Evolutionary conservation across 2,113 vertebrate species (phyloP), one percentile per base, ranked within the genome.

Genomic region (Pseudorectes ferrugineus): DNA sequence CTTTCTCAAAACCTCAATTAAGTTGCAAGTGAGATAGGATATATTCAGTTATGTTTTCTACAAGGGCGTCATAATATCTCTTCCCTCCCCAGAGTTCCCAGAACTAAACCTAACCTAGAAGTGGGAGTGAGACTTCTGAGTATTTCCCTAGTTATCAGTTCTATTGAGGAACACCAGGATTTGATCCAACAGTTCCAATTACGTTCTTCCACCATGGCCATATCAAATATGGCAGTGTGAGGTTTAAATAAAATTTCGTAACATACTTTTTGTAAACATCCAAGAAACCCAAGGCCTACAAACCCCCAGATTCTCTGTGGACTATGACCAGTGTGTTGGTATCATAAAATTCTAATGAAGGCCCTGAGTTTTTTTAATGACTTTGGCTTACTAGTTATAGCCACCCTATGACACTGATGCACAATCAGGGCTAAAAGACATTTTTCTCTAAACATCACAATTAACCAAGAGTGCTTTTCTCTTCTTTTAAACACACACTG

Each of bases 371-470:
- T 45, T n/a, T 55, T 52, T 54, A 72, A 46, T 20, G 7, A 24
- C 23, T 59, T 40, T 28, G 23, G 17, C 7, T 89, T 42, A 58
- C 11, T 23, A 35, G 7, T 18, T 72, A 63, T 16, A 91, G 21
- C 20, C 59, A 35, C 19, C 9, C 7, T 10, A 3, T 18, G 12
- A 57, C 14, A 74, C 0, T 23, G 40, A 43, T 6, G 1, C 17
- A 35, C 5, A 35, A 33, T 2, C 6, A 75, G 23, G 7, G 4
- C 18, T 33, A n/a, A 14, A 51, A 55, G 2, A 2, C 13, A 31
- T 8, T 63, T 66, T 63, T 48, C 23, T 42, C 16, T 48, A 26
- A 68, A 17, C 9, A 45, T 5, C 25, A 46, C 20, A n/a, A 25
- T 14, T 67, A 66, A 29, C 14, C 35, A 68, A 43, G 2, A 65